Percentiles rank a stretch among this genome's conserved stretches.
Conservation (phyloP, 1,140 invertebrate genomes). For the Sycophaga agraensis region DNA sequence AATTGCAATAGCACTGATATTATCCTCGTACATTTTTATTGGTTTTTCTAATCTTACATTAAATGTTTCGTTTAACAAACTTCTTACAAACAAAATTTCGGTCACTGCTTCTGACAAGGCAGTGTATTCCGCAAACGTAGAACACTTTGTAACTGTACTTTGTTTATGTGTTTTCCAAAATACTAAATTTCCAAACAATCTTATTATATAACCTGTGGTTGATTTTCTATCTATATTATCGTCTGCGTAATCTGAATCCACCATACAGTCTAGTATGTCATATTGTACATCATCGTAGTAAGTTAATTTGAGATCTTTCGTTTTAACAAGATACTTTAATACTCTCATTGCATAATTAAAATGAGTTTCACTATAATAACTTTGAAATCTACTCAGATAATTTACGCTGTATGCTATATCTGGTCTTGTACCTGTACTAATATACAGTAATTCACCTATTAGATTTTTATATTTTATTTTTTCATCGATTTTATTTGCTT, state of each 20-base stretch:
- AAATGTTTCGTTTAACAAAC: neutral
- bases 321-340: neutral
- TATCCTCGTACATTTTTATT: neutral
- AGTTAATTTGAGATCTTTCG: neutral
- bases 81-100: neutral
- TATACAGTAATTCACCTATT: conserved; percentile 48
- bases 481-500: no score
- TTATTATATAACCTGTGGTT: neutral
- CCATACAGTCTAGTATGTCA: neutral
- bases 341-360: no score
- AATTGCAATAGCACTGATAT: neutral
- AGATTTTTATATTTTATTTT: conserved; percentile 44
- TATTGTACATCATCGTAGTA: neutral
- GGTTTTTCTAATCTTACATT: neutral
- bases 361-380: conserved; percentile 38
- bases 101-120: neutral
- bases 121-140: neutral
- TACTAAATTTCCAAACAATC: neutral
- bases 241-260: neutral
- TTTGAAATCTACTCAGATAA: conserved; percentile 46
- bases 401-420: conserved; percentile 40
- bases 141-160: neutral
- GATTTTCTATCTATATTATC: neutral
- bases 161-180: neutral
- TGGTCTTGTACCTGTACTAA: conserved; percentile 49